phyloP scores from a whole-genome alignment of 2,797 vertebrate species.

The Crenichthys baileyi region DNA sequence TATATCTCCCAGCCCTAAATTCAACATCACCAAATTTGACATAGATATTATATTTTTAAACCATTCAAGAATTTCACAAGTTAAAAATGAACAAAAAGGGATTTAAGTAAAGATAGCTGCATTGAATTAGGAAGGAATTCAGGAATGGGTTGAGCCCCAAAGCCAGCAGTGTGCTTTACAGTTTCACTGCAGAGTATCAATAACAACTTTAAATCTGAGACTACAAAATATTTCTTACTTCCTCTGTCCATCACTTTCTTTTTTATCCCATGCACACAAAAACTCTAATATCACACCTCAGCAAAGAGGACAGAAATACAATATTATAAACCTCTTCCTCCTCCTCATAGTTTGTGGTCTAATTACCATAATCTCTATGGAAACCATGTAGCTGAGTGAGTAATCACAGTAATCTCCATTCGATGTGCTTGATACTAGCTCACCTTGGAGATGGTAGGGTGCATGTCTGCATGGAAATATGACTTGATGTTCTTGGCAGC shows the following conservation, averaged over 20 bases:
- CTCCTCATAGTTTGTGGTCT: conserved; percentile 46
- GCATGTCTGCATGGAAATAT: conserved; percentile 37
- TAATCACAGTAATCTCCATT: conserved; percentile 82
- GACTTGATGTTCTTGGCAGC: conserved; percentile 33
- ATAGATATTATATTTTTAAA: background rate
- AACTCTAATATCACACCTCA: conserved; percentile 75
- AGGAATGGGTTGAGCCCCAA: too few relatives aligned
- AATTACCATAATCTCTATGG: conserved; percentile 77
- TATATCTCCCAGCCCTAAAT: too few relatives aligned
- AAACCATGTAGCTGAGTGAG: conserved; percentile 76
- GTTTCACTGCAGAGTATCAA: conserved; percentile 30
- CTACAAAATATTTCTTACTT: conserved; percentile 70
- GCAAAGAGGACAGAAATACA: conserved; percentile 74
- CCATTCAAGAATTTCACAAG: background rate
- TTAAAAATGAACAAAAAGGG: conserved; percentile 1
- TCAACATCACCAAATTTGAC: background rate
- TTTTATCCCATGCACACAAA: conserved; percentile 58
- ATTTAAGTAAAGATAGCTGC: conserved; percentile 9
- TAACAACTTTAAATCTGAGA: conserved; percentile 64
- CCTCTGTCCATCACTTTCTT: conserved; percentile 59
- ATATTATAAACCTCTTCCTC: conserved; percentile 69
- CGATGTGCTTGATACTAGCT: conserved; percentile 66
- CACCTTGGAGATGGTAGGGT: conserved; percentile 67
- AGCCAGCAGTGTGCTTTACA: background rate
- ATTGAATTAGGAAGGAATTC: background rate